Conservation (phyloP, 2,888 invertebrate species). For the Herminia tarsipennalis region DNA sequence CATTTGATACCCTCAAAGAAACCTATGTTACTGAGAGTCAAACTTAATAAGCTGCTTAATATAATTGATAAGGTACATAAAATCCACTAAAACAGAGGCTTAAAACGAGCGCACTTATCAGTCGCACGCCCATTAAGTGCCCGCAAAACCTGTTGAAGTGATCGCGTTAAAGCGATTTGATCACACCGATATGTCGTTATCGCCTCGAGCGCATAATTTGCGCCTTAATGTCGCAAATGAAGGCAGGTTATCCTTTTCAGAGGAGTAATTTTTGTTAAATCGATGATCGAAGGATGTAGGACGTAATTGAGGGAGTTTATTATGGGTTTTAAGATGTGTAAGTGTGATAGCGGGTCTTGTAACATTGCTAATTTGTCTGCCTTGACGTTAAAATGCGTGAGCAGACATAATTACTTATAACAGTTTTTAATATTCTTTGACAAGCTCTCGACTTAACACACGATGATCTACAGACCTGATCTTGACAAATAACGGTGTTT, state of each 20-base stretch:
- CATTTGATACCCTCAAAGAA: no score
- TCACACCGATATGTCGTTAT: slow-evolving; percentile 63
- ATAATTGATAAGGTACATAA: background rate
- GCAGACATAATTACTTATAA: no score
- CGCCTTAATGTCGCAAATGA: slow-evolving; percentile 60
- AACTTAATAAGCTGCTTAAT: background rate
- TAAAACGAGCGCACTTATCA: slow-evolving; percentile 32
- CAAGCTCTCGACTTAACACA: no score
- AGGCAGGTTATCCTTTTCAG: slow-evolving; percentile 32
- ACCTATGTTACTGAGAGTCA: no score
- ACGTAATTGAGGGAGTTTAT: slow-evolving; percentile 30
- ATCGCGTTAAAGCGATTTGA: slow-evolving; percentile 61
- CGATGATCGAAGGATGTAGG: slow-evolving; percentile 24
- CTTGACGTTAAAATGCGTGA: no score
- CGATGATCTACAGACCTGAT: no score
- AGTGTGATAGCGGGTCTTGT: background rate
- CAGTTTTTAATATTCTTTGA: no score
- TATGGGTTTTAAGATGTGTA: slow-evolving; percentile 1
- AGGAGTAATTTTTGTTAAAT: slow-evolving; percentile 19
- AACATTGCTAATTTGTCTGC: background rate
- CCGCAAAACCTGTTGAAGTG: slow-evolving; percentile 50
- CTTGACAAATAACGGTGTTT: no score
- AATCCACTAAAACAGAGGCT: background rate
- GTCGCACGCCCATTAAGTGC: slow-evolving; percentile 30
- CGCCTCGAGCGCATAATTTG: slow-evolving; percentile 62